Percentiles rank a stretch among this genome's conserved stretches.
phyloP scores from a whole-genome alignment of 92 coral and sea anemone species.

The Epizoanthus fatuus region DNA sequence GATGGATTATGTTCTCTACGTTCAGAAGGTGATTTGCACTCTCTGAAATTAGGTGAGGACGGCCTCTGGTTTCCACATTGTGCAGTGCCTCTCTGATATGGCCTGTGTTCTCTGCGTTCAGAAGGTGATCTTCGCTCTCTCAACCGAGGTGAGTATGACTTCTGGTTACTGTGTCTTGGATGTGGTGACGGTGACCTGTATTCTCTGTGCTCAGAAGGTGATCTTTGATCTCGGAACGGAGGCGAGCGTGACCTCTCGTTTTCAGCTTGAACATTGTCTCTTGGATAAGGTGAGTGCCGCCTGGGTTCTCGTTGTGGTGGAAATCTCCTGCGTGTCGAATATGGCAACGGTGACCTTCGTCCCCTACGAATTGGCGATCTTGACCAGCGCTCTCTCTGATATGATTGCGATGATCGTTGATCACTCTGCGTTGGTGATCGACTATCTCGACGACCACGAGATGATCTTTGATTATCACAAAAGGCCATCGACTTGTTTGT shows the following conservation, averaged over 20 bases:
- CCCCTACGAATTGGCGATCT: not conserved
- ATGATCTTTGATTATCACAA: too few relatives aligned
- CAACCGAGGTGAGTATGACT: not conserved
- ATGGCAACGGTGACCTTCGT: not conserved
- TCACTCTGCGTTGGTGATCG: not conserved
- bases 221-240: not conserved
- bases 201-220: not conserved
- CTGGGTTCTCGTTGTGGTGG: not conserved
- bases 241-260: not conserved
- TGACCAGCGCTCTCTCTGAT: not conserved
- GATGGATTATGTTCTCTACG: not conserved
- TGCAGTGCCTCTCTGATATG: not conserved
- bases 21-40: not conserved
- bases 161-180: not conserved
- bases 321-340: not conserved
- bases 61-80: not conserved
- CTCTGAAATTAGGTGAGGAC: not conserved
- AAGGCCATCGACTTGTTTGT: too few relatives aligned
- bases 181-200: not conserved
- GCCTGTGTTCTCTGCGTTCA: not conserved
- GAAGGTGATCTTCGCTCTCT: conserved; percentile 6
- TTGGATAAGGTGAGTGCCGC: not conserved
- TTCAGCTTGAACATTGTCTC: not conserved
- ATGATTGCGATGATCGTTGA: not conserved
- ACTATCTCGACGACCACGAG: not conserved